Conservation (phyloP, 2,797 vertebrate genomes). For the Catostomus latipinnis region DNA sequence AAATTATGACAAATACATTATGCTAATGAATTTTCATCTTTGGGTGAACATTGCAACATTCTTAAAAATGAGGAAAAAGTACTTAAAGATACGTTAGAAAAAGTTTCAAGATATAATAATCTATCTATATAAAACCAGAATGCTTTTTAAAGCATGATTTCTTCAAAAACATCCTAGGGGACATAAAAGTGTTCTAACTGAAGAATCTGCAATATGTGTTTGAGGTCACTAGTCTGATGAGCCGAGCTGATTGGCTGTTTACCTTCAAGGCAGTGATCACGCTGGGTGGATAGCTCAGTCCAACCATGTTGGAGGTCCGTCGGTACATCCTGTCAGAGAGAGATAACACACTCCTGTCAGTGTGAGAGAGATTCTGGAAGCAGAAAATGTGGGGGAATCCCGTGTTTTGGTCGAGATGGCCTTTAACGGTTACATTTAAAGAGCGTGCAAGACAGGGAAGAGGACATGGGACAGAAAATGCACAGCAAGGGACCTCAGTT, state of each 20-base stretch:
- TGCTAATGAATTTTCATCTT: too few relatives aligned
- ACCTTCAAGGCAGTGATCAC: constrained; percentile 94
- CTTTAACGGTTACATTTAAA: constrained; percentile 42
- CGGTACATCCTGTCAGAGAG: constrained; percentile 89
- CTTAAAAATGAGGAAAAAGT: too few relatives aligned
- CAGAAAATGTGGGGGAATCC: not conserved
- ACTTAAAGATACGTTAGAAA: too few relatives aligned
- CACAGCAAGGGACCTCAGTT: not conserved
- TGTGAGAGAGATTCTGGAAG: constrained; percentile 1
- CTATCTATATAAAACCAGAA: too few relatives aligned
- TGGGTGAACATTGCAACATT: too few relatives aligned
- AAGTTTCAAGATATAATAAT: too few relatives aligned
- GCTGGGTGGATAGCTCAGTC: constrained; percentile 88
- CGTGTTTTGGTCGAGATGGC: constrained; percentile 3
- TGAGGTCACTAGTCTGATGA: not conserved
- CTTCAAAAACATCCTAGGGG: too few relatives aligned
- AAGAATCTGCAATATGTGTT: not conserved
- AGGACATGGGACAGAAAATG: constrained; percentile 27
- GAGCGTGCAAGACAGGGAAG: not conserved
- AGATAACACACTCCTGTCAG: constrained; percentile 60
- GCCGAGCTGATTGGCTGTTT: constrained; percentile 52
- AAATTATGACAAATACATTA: too few relatives aligned
- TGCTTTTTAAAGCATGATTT: too few relatives aligned
- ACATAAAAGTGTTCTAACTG: too few relatives aligned
- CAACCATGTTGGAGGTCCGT: constrained; percentile 91